These are phyloP conservation scores for Protobothrops mucrosquamatus DNA, from an alignment of 2,113 vertebrate genomes.

Conservation along the genomic window DNA sequence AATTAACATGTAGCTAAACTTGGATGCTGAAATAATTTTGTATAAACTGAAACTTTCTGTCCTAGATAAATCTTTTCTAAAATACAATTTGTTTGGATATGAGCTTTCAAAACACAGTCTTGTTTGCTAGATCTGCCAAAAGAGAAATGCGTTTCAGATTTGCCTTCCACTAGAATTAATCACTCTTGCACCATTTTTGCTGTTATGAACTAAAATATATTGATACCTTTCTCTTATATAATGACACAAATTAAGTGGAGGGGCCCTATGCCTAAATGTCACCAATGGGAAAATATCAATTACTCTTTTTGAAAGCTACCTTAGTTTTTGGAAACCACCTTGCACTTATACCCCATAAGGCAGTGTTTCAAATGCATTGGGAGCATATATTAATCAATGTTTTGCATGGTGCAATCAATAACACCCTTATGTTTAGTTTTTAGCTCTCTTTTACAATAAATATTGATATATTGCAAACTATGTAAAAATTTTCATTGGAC, in stretches of 20 bases:
- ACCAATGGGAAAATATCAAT: slow-evolving; percentile 67
- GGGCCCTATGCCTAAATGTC: slow-evolving; percentile 79
- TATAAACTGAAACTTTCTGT: slow-evolving; percentile 28
- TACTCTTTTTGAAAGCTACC: slow-evolving; percentile 72
- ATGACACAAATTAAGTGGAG: slow-evolving; percentile 67
- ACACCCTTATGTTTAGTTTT: slow-evolving; percentile 77
- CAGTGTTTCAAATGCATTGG: slow-evolving; percentile 85
- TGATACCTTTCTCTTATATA: slow-evolving; percentile 85
- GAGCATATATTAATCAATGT: slow-evolving; percentile 79
- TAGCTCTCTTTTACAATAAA: slow-evolving; percentile 76
- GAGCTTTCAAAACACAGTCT: slow-evolving; percentile 69
- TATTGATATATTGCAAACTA: slow-evolving; percentile 80
- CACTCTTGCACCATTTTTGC: slow-evolving; percentile 86
- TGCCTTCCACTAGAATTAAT: slow-evolving; percentile 90
- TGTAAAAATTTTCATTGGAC: slow-evolving; percentile 77
- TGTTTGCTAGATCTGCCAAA: slow-evolving; percentile 69
- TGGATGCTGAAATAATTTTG: slow-evolving; percentile 45
- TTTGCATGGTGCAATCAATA: slow-evolving; percentile 78
- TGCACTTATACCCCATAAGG: slow-evolving; percentile 77
- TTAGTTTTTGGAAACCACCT: slow-evolving; percentile 14
- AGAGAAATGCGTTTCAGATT: slow-evolving; percentile 77
- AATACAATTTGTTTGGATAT: slow-evolving; percentile 38
- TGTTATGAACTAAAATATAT: slow-evolving; percentile 87
- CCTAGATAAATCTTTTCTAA: slow-evolving; percentile 59
- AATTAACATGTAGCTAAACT: not conserved